phyloP scores from a whole-genome alignment of 1,140 invertebrate genomes.

The Drosophila parvula region DNA sequence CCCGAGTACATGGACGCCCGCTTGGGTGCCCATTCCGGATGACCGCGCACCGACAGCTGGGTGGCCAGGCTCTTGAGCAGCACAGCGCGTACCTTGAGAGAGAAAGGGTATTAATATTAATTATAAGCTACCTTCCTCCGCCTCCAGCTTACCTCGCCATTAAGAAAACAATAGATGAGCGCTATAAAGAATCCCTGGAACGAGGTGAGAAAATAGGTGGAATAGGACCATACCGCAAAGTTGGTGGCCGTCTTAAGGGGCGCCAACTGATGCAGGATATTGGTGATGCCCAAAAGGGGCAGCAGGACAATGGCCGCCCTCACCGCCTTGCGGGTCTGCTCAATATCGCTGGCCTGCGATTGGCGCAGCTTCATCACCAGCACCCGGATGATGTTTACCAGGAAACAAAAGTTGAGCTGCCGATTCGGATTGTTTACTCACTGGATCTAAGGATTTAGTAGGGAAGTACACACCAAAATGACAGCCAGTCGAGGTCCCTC shows the following conservation, averaged over 20 bases:
- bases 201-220: slow-evolving; percentile 91
- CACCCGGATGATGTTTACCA: slow-evolving; percentile 93
- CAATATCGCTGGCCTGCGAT: slow-evolving; percentile 90
- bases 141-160: slow-evolving; percentile 90
- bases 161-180: slow-evolving; percentile 94
- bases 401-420: slow-evolving; percentile 92
- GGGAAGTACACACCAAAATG: slow-evolving; percentile 87
- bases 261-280: slow-evolving; percentile 89
- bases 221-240: slow-evolving; percentile 93
- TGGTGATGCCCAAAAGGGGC: slow-evolving; percentile 92
- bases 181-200: slow-evolving; percentile 95
- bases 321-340: slow-evolving; percentile 93
- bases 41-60: slow-evolving; percentile 85
- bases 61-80: slow-evolving; percentile 86
- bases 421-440: slow-evolving; percentile 78
- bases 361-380: slow-evolving; percentile 92
- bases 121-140: neutral
- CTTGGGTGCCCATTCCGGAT: slow-evolving; percentile 84
- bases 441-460: neutral
- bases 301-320: slow-evolving; percentile 91
- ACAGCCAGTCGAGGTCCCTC: slow-evolving; percentile 92
- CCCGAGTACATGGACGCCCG: slow-evolving; percentile 85
- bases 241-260: slow-evolving; percentile 88
- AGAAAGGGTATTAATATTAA: too few relatives aligned
- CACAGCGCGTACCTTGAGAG: slow-evolving; percentile 85